Evolutionary conservation across 2,113 vertebrate species (phyloP).

Genomic region (Hypanus sabinus): DNA sequence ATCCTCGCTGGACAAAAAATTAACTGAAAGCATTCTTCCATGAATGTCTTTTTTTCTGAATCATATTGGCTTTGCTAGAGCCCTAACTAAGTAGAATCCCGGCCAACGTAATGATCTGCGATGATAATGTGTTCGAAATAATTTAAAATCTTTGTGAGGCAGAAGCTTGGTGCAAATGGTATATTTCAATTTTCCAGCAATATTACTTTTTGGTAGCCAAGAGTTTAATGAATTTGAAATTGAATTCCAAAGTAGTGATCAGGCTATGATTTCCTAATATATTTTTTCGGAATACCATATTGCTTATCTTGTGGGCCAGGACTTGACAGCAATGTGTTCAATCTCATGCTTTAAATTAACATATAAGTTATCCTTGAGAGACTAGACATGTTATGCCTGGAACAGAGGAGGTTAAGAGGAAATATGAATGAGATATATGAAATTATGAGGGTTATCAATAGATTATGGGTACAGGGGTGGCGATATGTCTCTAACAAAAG

Average conservation of each 20-base stretch:
- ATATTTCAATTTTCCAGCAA: not conserved
- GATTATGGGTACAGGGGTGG: too few species aligned
- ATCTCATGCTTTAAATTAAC: not conserved
- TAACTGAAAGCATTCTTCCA: not conserved
- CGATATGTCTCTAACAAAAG: too few species aligned
- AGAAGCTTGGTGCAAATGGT: not conserved
- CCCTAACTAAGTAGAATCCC: not conserved
- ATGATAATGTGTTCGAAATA: not conserved
- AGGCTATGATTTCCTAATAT: not conserved
- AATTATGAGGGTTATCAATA: too few species aligned
- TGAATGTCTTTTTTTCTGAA: not conserved
- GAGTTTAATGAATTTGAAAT: not conserved
- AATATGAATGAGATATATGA: too few species aligned
- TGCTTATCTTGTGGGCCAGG: not conserved
- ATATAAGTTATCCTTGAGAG: not conserved
- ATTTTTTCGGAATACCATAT: not conserved
- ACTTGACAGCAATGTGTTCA: not conserved
- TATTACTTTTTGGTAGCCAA: not conserved
- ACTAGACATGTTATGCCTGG: too few species aligned
- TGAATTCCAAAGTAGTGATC: not conserved
- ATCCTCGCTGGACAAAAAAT: not conserved
- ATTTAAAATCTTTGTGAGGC: not conserved
- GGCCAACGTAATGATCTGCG: not conserved
- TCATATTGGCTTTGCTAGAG: not conserved
- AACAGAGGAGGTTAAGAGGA: too few species aligned